phyloP scores from a whole-genome alignment of 2,797 vertebrate species.

The Dendrocincla fuliginosa region DNA sequence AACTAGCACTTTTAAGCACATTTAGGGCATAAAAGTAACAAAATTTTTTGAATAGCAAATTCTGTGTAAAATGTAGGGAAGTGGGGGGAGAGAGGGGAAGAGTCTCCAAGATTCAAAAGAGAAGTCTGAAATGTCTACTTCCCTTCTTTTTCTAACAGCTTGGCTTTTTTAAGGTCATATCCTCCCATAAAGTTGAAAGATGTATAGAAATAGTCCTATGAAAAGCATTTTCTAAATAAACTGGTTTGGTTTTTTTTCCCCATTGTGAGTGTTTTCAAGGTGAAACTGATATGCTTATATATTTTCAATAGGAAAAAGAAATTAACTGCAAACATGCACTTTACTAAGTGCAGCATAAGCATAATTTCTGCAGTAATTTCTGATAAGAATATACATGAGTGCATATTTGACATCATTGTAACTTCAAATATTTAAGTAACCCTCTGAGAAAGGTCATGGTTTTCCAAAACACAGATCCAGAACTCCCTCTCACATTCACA shows the following conservation, averaged over 20 bases:
- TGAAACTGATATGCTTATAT: constrained; percentile 19
- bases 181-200: neutral
- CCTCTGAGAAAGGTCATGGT: constrained; percentile 55
- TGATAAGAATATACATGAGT: constrained; percentile 24
- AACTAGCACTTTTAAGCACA: neutral
- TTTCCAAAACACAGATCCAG: constrained; percentile 32
- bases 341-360: constrained; percentile 3
- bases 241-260: neutral
- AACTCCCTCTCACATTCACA: neutral
- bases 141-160: neutral
- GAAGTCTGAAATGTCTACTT: neutral
- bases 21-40: neutral
- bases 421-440: constrained; percentile 61
- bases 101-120: neutral
- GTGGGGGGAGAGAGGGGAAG: neutral
- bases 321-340: constrained; percentile 15
- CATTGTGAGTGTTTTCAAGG: neutral
- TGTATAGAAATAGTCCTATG: neutral
- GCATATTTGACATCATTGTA: constrained; percentile 12
- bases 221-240: neutral
- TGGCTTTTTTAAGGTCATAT: constrained; percentile 8
- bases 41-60: neutral
- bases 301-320: constrained; percentile 21
- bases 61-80: neutral
- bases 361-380: constrained; percentile 2